phyloP scores from a whole-genome alignment of 2,113 vertebrate genomes.

The Crocuta crocuta region DNA sequence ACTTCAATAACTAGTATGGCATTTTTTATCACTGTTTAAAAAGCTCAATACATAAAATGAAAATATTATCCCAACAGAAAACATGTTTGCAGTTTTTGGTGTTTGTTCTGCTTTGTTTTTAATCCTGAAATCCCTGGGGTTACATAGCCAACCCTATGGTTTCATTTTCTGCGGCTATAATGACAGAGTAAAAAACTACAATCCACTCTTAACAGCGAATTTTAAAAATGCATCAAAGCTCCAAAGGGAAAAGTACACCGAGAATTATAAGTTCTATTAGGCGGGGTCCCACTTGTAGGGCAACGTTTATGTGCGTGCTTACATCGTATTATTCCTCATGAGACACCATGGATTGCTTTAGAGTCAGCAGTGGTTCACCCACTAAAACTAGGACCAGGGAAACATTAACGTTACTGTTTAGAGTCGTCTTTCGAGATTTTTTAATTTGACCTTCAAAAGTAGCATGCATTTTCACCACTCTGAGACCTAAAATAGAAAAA shows the following conservation, averaged over 20 bases:
- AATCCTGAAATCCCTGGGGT: conserved; percentile 76
- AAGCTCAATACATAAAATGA: conserved; percentile 70
- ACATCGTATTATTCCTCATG: not conserved
- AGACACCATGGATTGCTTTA: conserved; percentile 44
- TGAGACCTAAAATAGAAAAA: not conserved
- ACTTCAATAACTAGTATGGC: conserved; percentile 5
- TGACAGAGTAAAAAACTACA: conserved; percentile 82
- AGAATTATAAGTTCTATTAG: conserved; percentile 82
- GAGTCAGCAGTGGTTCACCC: conserved; percentile 60
- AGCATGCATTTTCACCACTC: not conserved
- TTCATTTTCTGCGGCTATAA: conserved; percentile 80
- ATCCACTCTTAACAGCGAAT: conserved; percentile 78
- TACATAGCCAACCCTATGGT: conserved; percentile 74
- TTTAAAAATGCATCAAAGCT: conserved; percentile 76
- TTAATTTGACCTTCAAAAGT: conserved; percentile 29
- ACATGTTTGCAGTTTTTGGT: conserved; percentile 34
- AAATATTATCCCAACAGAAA: conserved; percentile 50
- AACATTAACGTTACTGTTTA: not conserved
- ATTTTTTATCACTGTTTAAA: conserved; percentile 76
- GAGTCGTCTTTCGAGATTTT: not conserved
- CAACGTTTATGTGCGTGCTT: conserved; percentile 46
- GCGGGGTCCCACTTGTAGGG: conserved; percentile 61
- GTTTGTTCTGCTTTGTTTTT: conserved; percentile 57
- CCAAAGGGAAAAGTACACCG: conserved; percentile 78
- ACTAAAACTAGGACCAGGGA: conserved; percentile 38